Evolutionary conservation across 2,113 vertebrate genomes (phyloP), one percentile per base, ranked within the genome.

Genomic region (Elephas maximus): DNA sequence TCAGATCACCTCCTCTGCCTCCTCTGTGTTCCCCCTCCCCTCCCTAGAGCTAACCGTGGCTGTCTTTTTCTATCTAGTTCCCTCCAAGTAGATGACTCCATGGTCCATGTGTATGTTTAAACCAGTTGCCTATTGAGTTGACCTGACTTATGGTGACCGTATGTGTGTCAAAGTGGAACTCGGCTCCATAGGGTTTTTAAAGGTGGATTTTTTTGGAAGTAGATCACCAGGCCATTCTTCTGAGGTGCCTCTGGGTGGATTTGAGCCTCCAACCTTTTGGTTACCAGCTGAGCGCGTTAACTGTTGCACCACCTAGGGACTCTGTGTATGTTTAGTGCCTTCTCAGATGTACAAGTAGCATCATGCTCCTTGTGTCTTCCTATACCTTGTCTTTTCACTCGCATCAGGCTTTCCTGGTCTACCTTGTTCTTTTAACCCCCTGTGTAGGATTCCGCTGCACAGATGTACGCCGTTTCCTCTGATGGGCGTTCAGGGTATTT

Each of bases 391-490:
- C 24, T 23, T 21, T 18, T 57, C 1, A 1, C 24, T 63, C 5
- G 1, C 6, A 48, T 44, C 7, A 1, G 28, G 8, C 1, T 41
- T 6, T 63, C 33, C 57, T 1, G 51, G 4, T 9, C 65, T 4
- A 0, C 2, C 37, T 4, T 0, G 0, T 8, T 60, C 41, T 53
- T 45, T 23, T 0, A 67, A 21, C 15, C 24, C 37, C 6, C 74
- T 4, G 8, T 2, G 2, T 23, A 15, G 67, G 4, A 1, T 2
- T 37, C 9, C 26, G 2, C 81, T 26, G 10, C 2, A 0, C 24
- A 44, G 83, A 18, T 14, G 17, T 5, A 60, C 6, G 0, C 0
- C 2, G 10, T 23, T 18, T 9, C 41, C 53, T 86, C 57, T 24
- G 33, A 4, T 48, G 82, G 85, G 60, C 23, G 0, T 65, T 9